Conservation (phyloP, 2,113 vertebrate genomes). For the Ictalurus furcatus region DNA sequence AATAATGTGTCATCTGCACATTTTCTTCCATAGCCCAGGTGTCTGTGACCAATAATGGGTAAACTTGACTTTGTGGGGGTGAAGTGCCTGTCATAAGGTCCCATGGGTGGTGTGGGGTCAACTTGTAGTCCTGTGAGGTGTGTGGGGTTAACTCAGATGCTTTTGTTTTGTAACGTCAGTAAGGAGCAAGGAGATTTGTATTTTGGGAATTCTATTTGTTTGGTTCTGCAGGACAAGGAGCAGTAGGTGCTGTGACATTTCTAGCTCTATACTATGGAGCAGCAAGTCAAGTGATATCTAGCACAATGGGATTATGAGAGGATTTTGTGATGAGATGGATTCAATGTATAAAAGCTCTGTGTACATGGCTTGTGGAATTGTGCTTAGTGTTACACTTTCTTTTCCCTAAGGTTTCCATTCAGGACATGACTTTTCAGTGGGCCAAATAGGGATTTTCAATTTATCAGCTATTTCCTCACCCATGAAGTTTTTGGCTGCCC, state of each 20-base stretch:
- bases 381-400: no score
- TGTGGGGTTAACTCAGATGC: neutral
- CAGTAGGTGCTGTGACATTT: neutral
- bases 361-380: neutral
- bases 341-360: neutral
- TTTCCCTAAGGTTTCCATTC: neutral
- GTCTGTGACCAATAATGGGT: neutral
- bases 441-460: slow-evolving; percentile 1
- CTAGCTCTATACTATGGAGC: neutral
- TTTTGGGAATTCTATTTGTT: neutral
- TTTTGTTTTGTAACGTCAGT: neutral
- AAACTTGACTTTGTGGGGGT: neutral
- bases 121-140: neutral
- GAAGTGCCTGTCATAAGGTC: neutral
- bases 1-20: neutral
- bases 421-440: neutral
- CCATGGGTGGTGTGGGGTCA: neutral
- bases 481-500: neutral
- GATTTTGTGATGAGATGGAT: neutral
- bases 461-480: neutral
- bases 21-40: neutral
- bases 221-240: neutral
- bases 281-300: neutral
- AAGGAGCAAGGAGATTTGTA: neutral
- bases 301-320: neutral